Percentiles rank a stretch among this genome's conserved stretches.
These are phyloP conservation scores for Scytalopus superciliaris DNA, from an alignment of 2,113 vertebrate species.

Conservation along the genomic window DNA sequence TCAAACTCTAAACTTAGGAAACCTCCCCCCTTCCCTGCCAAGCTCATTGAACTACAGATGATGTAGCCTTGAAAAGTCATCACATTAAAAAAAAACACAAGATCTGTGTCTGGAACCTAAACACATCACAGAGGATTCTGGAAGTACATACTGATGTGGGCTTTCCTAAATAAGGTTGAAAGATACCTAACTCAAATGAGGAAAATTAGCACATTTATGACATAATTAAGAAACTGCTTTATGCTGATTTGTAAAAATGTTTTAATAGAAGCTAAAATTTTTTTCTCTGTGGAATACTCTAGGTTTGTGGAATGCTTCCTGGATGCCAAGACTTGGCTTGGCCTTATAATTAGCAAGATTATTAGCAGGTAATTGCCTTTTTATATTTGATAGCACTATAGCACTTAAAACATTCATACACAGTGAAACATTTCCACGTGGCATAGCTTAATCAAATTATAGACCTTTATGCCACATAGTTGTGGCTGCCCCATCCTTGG, in stretches of 20 bases:
- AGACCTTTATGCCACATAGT: not conserved
- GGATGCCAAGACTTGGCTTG: not conserved
- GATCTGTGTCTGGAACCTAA: not conserved
- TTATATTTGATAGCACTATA: not conserved
- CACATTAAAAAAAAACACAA: not conserved
- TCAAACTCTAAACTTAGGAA: conserved; percentile 4
- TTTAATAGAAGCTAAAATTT: not conserved
- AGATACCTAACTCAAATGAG: not conserved
- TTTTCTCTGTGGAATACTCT: not conserved
- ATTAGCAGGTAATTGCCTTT: not conserved
- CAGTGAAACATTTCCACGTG: not conserved
- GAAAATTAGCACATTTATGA: not conserved
- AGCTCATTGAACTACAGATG: not conserved
- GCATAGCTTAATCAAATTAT: not conserved
- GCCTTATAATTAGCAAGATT: not conserved
- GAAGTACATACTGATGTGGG: not conserved
- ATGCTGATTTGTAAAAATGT: not conserved
- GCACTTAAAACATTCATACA: not conserved
- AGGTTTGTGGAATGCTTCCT: not conserved
- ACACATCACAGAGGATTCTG: not conserved
- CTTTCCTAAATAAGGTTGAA: not conserved
- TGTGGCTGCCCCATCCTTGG: not conserved
- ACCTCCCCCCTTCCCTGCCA: not conserved
- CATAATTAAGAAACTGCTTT: not conserved
- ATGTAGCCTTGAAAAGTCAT: not conserved